phyloP scores from a whole-genome alignment of 2,113 vertebrate genomes.

The Colistium nudipinnis region DNA sequence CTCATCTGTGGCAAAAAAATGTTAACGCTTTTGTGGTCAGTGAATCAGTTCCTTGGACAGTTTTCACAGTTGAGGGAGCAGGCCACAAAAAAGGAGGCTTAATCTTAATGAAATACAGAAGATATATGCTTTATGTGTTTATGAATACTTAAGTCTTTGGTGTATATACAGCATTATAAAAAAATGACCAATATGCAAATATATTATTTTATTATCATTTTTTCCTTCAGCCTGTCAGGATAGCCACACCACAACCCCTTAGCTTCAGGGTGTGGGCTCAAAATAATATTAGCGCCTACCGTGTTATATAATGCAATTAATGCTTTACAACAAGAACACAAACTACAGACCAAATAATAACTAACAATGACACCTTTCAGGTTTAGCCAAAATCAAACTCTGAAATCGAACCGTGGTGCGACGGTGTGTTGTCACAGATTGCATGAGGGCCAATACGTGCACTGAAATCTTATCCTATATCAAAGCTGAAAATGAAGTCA shows the following conservation, averaged over 20 bases:
- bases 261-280: neutral
- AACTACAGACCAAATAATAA: neutral
- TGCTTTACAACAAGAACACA: neutral
- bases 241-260: too few species aligned
- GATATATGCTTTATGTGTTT: neutral
- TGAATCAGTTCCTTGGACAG: constrained; percentile 17
- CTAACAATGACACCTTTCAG: neutral
- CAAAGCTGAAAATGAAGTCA: neutral
- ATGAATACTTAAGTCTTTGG: neutral
- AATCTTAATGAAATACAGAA: neutral
- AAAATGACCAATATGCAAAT: constrained; percentile 5
- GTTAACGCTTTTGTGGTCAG: constrained; percentile 40
- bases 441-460: neutral
- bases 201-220: too few species aligned
- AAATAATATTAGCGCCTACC: neutral
- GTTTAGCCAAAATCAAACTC: neutral
- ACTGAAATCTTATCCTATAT: neutral
- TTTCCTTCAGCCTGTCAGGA: too few species aligned
- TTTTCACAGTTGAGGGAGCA: constrained; percentile 23
- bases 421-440: neutral
- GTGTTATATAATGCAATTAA: neutral
- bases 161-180: constrained; percentile 13
- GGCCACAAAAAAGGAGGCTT: neutral
- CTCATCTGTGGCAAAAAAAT: constrained; percentile 56
- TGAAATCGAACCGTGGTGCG: too few species aligned